Evolutionary conservation across 2,797 vertebrate genomes (phyloP).

Genomic region (Craterocephalus amniculus): DNA sequence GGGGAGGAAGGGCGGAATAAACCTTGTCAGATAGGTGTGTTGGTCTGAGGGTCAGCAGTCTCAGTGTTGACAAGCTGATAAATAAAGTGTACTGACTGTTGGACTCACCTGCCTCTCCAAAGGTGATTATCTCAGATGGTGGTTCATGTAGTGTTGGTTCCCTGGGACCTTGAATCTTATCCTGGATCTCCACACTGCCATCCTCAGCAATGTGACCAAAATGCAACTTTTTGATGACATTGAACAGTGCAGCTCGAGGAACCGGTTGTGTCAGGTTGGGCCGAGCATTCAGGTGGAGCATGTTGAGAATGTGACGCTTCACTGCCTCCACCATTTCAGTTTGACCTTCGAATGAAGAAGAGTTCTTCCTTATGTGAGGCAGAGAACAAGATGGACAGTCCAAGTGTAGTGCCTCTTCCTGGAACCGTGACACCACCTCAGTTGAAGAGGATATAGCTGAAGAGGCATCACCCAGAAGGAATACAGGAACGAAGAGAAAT

Average conservation of each 20-base stretch:
- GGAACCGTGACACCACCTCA: slow-evolving; percentile 10
- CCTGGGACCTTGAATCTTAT: slow-evolving; percentile 79
- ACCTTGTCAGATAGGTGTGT: no score
- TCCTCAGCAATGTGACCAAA: slow-evolving; percentile 91
- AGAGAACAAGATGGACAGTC: slow-evolving; percentile 90
- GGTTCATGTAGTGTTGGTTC: slow-evolving; percentile 84
- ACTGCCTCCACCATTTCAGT: slow-evolving; percentile 95
- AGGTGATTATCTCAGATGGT: slow-evolving; percentile 94
- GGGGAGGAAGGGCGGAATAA: no score
- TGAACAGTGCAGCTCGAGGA: slow-evolving; percentile 92
- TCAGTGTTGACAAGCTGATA: no score
- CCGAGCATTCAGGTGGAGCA: slow-evolving; percentile 93
- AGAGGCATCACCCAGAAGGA: slow-evolving; percentile 81
- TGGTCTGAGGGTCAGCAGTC: no score
- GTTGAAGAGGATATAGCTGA: slow-evolving; percentile 73
- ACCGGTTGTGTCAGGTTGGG: slow-evolving; percentile 94
- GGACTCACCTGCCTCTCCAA: slow-evolving; percentile 92
- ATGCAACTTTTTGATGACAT: slow-evolving; percentile 92
- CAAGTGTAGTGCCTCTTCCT: slow-evolving; percentile 25
- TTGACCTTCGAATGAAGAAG: slow-evolving; percentile 63
- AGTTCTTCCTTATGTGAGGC: slow-evolving; percentile 86
- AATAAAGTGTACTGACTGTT: no score
- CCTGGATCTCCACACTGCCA: slow-evolving; percentile 92
- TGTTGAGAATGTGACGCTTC: slow-evolving; percentile 94
- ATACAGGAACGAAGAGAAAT: slow-evolving; percentile 84